Conservation (phyloP, 2,888 invertebrate species). For the Drosophila kambysellisi region DNA sequence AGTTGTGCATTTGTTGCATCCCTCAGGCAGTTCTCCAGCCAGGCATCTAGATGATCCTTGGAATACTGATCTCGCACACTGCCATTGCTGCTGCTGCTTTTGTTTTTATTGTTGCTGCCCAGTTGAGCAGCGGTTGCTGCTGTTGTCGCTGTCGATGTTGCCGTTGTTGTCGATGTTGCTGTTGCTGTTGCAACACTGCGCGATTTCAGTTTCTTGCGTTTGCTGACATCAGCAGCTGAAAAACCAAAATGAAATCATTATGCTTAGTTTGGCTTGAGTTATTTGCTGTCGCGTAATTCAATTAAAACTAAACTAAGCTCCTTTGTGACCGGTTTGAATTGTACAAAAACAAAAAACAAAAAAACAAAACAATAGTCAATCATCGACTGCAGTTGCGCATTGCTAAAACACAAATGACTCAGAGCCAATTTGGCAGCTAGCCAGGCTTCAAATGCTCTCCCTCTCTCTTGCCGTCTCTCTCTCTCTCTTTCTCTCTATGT, state of each 20-base stretch:
- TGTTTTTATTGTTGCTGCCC: conserved; percentile 25
- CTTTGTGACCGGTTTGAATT: conserved; percentile 10
- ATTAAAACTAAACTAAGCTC: conserved; percentile 6
- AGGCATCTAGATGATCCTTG: conserved; percentile 84
- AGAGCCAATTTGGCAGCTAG: conserved; percentile 27
- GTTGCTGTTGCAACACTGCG: conserved; percentile 74
- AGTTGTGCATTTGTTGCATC: conserved; percentile 83
- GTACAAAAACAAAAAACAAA: neutral
- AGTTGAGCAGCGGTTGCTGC: conserved; percentile 39
- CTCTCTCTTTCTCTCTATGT: too few species aligned
- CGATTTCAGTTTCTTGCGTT: conserved; percentile 84
- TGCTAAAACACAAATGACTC: conserved; percentile 71
- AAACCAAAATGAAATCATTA: conserved; percentile 12
- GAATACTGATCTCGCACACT: conserved; percentile 65
- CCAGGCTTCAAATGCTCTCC: conserved; percentile 37
- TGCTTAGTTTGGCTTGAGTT: conserved; percentile 7
- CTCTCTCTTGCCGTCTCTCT: neutral
- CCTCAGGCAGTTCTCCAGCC: conserved; percentile 85
- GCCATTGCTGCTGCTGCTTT: conserved; percentile 56
- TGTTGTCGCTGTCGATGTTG: conserved; percentile 16
- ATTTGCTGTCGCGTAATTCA: conserved; percentile 31
- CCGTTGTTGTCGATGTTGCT: conserved; percentile 30
- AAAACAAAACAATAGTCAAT: conserved; percentile 25
- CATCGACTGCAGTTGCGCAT: conserved; percentile 49
- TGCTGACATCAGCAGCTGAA: conserved; percentile 77